These are phyloP conservation scores for Metalampra italica DNA, from an alignment of 2,888 invertebrate genomes.

Conservation along the genomic window DNA sequence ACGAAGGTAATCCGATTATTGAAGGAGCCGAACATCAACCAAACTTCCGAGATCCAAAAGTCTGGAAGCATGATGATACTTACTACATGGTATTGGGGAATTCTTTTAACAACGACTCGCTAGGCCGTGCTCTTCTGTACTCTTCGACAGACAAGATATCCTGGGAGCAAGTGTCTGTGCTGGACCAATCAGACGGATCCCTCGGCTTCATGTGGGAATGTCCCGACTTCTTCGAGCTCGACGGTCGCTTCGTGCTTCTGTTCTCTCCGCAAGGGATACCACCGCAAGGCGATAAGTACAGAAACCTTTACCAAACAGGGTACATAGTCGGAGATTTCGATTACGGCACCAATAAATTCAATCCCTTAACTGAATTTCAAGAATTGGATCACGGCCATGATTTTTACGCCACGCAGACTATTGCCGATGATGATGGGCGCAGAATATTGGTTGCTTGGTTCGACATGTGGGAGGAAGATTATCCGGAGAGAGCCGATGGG, in stretches of 20 bases:
- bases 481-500: slow-evolving; percentile 54
- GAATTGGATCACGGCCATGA: slow-evolving; percentile 64
- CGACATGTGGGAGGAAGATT: slow-evolving; percentile 62
- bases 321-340: slow-evolving; percentile 64
- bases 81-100: slow-evolving; percentile 69
- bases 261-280: slow-evolving; percentile 64
- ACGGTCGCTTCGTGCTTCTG: slow-evolving; percentile 50
- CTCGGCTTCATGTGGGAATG: slow-evolving; percentile 73
- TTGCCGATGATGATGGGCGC: slow-evolving; percentile 33
- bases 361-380: slow-evolving; percentile 34
- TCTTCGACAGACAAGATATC: slow-evolving; percentile 44
- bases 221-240: slow-evolving; percentile 67
- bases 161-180: slow-evolving; percentile 44
- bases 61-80: slow-evolving; percentile 51
- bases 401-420: slow-evolving; percentile 65
- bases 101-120: slow-evolving; percentile 41
- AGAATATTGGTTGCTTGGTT: slow-evolving; percentile 61
- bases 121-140: slow-evolving; percentile 53
- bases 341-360: slow-evolving; percentile 41
- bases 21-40: slow-evolving; percentile 43
- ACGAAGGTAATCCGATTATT: slow-evolving; percentile 51
- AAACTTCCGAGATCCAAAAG: slow-evolving; percentile 70
- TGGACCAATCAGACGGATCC: slow-evolving; percentile 48
- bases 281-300: slow-evolving; percentile 49
- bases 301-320: slow-evolving; percentile 57